Evolutionary conservation across 1,140 invertebrate genomes (phyloP), one percentile per base, ranked within the genome.

Genomic region (Plectrocnemia conspersa): DNA sequence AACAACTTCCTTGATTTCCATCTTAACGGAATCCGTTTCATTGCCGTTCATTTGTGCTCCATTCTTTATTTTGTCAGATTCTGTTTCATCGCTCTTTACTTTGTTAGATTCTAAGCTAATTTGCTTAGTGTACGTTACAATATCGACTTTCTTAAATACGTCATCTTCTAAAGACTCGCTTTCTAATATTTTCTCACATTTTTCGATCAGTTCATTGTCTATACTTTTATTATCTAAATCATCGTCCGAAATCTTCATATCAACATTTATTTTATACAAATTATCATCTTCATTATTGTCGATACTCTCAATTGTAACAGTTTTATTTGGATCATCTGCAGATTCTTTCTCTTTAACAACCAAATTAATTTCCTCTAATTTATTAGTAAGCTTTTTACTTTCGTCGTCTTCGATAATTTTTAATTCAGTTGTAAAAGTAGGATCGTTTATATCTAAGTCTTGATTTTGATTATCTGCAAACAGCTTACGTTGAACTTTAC

Each of bases 1-100:
- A 70, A 54, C 73, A 16, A 74, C 73, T 67, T 74, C 71, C 21
- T 70, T 64, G 58, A 76, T 74, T 46, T 76, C 72, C 3, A 32
- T 16, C 22, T 25, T 36, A 25, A 23, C 45, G 13, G 32, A 24
- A 38, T 53, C 58, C 48, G 27, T 56, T 21, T 11, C 10, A 18
- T 6, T n/a, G n/a, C n/a, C n/a, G n/a, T n/a, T n/a, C 35, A 48
- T 48, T 35, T 25, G 5, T 27, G 19, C 35, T 47, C 7, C 7
- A 16, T 47, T 10, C 11, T 38, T 19, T 11, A 27, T 25, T 6
- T 38, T 9, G 18, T 27, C 13, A 2, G 25, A 29, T 4, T n/a
- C n/a, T n/a, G n/a, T n/a, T n/a, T n/a, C n/a, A n/a, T n/a, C n/a
- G n/a, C n/a, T n/a, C n/a, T n/a, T n/a, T n/a, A n/a, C n/a, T n/a